phyloP scores from a whole-genome alignment of 2,888 invertebrate species.

The Conchocele bisecta region DNA sequence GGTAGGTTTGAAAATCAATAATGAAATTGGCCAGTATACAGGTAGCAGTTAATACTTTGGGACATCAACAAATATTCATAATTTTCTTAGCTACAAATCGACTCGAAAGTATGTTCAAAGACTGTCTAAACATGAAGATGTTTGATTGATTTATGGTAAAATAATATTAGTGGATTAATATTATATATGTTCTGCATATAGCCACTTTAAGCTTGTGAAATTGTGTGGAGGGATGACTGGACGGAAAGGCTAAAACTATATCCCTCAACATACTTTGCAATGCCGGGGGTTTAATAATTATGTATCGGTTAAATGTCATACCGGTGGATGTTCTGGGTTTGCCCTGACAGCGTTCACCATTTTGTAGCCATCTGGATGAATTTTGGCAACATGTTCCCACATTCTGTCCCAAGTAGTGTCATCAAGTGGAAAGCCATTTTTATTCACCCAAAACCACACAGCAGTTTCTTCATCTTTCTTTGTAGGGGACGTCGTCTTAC shows the following conservation, averaged over 20 bases:
- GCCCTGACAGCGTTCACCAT: constrained; percentile 69
- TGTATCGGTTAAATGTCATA: constrained; percentile 22
- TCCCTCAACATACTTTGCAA: neutral
- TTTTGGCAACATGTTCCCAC: constrained; percentile 81
- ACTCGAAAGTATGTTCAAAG: no score
- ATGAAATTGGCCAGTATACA: no score
- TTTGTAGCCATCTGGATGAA: constrained; percentile 76
- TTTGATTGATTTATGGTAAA: neutral
- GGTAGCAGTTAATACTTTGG: no score
- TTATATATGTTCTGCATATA: no score
- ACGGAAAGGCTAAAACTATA: no score
- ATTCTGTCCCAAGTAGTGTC: constrained; percentile 81
- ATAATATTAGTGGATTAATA: neutral
- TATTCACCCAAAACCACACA: constrained; percentile 81
- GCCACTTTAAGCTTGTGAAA: no score
- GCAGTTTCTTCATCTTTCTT: constrained; percentile 78
- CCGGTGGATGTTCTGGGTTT: constrained; percentile 67
- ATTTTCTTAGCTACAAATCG: no score
- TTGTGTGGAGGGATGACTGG: no score
- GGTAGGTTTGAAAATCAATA: no score
- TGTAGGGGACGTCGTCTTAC: constrained; percentile 50
- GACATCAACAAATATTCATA: no score
- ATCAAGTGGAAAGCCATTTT: constrained; percentile 81
- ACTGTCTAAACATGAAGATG: no score
- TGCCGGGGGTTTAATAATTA: neutral